These are phyloP conservation scores for Tenthredo distinguenda DNA, from an alignment of 2,888 invertebrate species.

Conservation along the genomic window DNA sequence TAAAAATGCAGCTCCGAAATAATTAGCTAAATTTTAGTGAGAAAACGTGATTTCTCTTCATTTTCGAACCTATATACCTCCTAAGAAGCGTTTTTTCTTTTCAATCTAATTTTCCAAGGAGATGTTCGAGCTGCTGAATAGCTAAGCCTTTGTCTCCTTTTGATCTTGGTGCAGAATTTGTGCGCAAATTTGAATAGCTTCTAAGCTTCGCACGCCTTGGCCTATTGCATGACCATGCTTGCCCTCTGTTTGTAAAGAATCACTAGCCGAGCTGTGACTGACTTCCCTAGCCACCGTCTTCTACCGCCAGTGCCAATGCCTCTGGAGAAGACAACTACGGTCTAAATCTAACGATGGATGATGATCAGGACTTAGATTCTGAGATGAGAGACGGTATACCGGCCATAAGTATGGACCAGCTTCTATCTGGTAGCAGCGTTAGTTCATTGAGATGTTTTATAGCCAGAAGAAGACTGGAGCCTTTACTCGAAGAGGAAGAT, in stretches of 20 bases:
- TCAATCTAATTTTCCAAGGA: not conserved
- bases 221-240: constrained; percentile 75
- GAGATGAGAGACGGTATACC: constrained; percentile 64
- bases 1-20: not conserved
- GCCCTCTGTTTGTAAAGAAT: constrained; percentile 77
- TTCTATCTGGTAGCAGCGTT: constrained; percentile 67
- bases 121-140: not conserved
- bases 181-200: constrained; percentile 58
- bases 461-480: constrained; percentile 88
- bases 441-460: constrained; percentile 75
- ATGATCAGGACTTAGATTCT: constrained; percentile 85
- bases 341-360: constrained; percentile 76
- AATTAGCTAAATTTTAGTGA: not conserved
- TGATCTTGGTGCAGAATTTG: not conserved
- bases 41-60: not conserved
- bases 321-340: constrained; percentile 73
- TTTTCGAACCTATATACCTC: not conserved
- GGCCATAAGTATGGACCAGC: constrained; percentile 75
- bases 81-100: not conserved
- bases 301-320: constrained; percentile 51
- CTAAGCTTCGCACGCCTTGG: constrained; percentile 75
- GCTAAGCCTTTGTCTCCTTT: not conserved
- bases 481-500: constrained; percentile 90
- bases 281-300: constrained; percentile 75
- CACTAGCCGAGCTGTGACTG: constrained; percentile 76